Conservation (phyloP, 2,113 vertebrate genomes). For the Cyprinodon tularosa region DNA sequence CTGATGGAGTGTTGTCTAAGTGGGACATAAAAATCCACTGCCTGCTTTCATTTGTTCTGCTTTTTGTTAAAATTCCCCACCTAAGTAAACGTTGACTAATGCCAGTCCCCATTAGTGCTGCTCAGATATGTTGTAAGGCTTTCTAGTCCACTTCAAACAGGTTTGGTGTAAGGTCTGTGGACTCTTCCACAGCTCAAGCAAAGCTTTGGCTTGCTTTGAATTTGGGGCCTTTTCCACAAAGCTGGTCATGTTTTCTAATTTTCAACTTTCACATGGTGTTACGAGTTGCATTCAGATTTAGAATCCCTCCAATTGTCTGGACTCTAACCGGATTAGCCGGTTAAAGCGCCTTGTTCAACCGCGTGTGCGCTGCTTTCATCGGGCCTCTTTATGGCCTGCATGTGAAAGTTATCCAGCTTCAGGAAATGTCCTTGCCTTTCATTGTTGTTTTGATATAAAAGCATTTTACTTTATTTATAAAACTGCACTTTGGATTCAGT, state of each 20-base stretch:
- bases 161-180: conserved; percentile 63
- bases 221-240: conserved; percentile 72
- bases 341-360: conserved; percentile 21
- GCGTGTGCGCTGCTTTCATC: conserved; percentile 33
- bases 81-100: conserved; percentile 69
- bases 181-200: conserved; percentile 59
- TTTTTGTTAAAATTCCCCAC: conserved; percentile 54
- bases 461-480: conserved; percentile 37
- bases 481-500: conserved; percentile 71
- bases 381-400: conserved; percentile 58
- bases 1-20: conserved; percentile 43
- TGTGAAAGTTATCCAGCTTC: conserved; percentile 77
- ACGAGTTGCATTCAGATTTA: conserved; percentile 29
- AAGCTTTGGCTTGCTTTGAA: conserved; percentile 74
- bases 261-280: conserved; percentile 75
- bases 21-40: conserved; percentile 48
- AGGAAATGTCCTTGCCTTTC: conserved; percentile 72
- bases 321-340: conserved; percentile 17
- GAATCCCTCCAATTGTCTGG: conserved; percentile 19
- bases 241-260: conserved; percentile 62
- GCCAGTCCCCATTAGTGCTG: conserved; percentile 58
- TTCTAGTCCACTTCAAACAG: conserved; percentile 37
- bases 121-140: conserved; percentile 37
- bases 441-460: conserved; percentile 51
- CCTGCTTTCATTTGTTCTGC: conserved; percentile 55